These are phyloP conservation scores for Lacerta agilis DNA, from an alignment of 2,797 vertebrate genomes.

Conservation along the genomic window DNA sequence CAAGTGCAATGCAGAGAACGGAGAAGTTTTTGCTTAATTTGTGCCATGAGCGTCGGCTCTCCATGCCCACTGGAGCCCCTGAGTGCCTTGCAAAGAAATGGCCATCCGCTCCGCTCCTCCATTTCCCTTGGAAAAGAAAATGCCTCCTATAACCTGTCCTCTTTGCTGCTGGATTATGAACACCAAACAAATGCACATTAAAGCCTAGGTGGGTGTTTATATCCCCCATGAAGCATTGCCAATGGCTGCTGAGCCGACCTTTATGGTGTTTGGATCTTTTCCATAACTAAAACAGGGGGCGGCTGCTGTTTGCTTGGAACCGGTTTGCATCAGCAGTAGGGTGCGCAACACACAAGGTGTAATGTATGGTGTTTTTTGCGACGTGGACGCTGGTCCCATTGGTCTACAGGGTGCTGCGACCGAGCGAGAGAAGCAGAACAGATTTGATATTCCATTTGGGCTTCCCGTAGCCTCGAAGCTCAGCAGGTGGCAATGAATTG, in stretches of 20 bases:
- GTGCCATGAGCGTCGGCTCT: not conserved
- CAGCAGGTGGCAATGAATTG: constrained; percentile 43
- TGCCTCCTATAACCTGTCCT: not conserved
- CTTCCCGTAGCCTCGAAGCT: constrained; percentile 30
- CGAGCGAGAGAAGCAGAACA: constrained; percentile 23
- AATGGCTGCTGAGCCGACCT: constrained; percentile 9
- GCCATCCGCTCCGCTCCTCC: not conserved
- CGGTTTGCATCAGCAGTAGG: not conserved
- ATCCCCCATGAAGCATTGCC: not conserved
- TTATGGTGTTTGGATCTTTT: constrained; percentile 5
- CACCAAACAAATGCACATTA: not conserved
- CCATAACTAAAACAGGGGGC: not conserved
- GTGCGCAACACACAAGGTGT: not conserved
- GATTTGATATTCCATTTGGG: constrained; percentile 51
- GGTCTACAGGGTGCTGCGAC: not conserved
- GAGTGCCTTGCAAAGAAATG: not conserved
- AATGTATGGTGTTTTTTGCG: not conserved
- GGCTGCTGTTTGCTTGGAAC: constrained; percentile 16
- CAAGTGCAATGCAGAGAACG: not conserved
- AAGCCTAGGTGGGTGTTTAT: constrained; percentile 3
- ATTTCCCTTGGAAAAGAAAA: constrained; percentile 2
- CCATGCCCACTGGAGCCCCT: not conserved
- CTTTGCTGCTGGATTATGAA: constrained; percentile 9
- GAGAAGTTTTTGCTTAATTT: not conserved
- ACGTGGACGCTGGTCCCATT: not conserved